Conservation (phyloP, 2,113 vertebrate species). For the Megaleporinus macrocephalus region DNA sequence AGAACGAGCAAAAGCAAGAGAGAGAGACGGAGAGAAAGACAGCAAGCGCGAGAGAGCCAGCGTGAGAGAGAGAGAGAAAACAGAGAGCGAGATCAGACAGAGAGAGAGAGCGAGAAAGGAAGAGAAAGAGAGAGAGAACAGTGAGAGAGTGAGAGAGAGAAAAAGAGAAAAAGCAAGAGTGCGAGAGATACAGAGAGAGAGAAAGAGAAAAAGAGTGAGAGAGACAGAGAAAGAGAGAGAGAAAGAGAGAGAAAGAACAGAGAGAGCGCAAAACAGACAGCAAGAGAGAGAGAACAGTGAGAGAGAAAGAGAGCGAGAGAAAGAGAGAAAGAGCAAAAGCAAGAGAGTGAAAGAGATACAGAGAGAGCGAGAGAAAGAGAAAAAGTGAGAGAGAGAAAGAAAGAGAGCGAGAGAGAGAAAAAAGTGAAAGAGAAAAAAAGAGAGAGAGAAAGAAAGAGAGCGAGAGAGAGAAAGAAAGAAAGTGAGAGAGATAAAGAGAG, state of each 20-base stretch:
- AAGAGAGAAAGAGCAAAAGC: not conserved
- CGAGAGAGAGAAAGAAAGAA: not conserved
- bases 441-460: constrained; percentile 4
- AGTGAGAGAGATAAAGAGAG: constrained; percentile 16
- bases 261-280: too few relatives aligned
- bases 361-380: not conserved
- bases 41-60: too few relatives aligned
- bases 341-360: constrained; percentile 17
- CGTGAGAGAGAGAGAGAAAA: not conserved
- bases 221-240: constrained; percentile 5
- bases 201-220: constrained; percentile 1
- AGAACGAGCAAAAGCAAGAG: too few relatives aligned
- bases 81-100: not conserved
- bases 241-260: constrained; percentile 5
- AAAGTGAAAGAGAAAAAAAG: constrained; percentile 11
- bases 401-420: not conserved
- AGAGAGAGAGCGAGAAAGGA: constrained; percentile 5
- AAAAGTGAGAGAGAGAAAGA: constrained; percentile 24
- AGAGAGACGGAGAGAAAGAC: not conserved
- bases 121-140: not conserved
- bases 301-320: constrained; percentile 12
- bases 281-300: not conserved
- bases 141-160: constrained; percentile 15
- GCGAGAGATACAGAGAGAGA: too few relatives aligned
- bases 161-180: not conserved